Evolutionary conservation across 2,888 invertebrate species (phyloP).

Genomic region (Eristalis pertinax): DNA sequence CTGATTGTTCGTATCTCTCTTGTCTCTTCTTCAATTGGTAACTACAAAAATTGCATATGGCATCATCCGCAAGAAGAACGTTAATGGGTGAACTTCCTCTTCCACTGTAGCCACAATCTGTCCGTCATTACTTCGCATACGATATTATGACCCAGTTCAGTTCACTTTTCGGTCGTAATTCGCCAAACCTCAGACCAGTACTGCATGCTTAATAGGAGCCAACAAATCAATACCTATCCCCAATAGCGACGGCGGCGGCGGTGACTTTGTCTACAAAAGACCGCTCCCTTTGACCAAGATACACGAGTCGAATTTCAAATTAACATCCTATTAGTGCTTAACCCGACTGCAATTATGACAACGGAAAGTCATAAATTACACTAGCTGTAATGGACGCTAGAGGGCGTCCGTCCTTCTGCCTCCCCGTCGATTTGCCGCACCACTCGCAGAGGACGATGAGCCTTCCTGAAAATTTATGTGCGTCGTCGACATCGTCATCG

Average conservation of each 20-base stretch:
- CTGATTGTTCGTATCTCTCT: too few species aligned
- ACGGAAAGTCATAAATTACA: slow-evolving; percentile 58
- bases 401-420: slow-evolving; percentile 58
- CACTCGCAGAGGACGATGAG: slow-evolving; percentile 1
- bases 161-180: background rate
- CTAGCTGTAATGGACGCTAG: slow-evolving; percentile 51
- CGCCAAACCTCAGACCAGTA: background rate
- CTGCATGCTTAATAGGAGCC: background rate
- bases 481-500: slow-evolving; percentile 57
- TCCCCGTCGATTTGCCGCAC: background rate
- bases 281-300: slow-evolving; percentile 31
- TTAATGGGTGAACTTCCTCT: background rate
- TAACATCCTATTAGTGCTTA: slow-evolving; percentile 69
- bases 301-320: slow-evolving; percentile 52
- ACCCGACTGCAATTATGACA: slow-evolving; percentile 70
- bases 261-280: background rate
- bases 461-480: slow-evolving; percentile 49
- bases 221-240: slow-evolving; percentile 27
- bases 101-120: background rate
- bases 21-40: too few species aligned
- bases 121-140: background rate
- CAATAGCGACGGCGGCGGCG: slow-evolving; percentile 6
- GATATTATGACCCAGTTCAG: background rate
- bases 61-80: background rate
- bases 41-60: background rate